A percentile compares a stretch with the other conserved stretches of the same genome.
Evolutionary conservation across 2,113 vertebrate species (phyloP).

Genomic region (Apodemus sylvaticus): DNA sequence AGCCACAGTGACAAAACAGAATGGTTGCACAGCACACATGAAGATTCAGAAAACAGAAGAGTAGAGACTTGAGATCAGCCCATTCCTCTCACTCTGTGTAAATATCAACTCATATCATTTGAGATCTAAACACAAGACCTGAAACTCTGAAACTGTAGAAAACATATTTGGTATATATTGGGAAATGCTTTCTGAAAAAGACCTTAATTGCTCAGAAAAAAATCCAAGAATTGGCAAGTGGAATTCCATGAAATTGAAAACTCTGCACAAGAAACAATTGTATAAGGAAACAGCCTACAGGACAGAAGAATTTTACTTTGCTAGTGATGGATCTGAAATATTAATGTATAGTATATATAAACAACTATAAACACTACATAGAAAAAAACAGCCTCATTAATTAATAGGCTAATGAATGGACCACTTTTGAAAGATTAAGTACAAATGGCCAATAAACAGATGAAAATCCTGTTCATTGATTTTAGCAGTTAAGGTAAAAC

Average conservation of each 20-base stretch:
- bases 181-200: background rate
- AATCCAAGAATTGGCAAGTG: background rate
- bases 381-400: too few relatives aligned
- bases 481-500: background rate
- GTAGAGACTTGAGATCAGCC: background rate
- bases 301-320: background rate
- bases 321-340: background rate
- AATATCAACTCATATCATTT: background rate
- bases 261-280: background rate
- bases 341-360: background rate
- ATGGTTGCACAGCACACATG: background rate
- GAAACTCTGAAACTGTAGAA: background rate
- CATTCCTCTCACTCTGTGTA: background rate
- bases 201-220: background rate
- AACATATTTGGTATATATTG: background rate
- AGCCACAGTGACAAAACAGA: background rate
- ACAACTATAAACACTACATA: background rate
- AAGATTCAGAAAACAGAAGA: background rate
- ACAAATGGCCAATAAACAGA: background rate
- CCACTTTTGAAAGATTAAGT: background rate
- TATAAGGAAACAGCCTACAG: background rate
- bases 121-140: background rate
- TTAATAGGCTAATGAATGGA: background rate
- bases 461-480: background rate
- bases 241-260: background rate